Conservation (phyloP, 2,797 vertebrate genomes). For the Linurgus olivaceus region DNA sequence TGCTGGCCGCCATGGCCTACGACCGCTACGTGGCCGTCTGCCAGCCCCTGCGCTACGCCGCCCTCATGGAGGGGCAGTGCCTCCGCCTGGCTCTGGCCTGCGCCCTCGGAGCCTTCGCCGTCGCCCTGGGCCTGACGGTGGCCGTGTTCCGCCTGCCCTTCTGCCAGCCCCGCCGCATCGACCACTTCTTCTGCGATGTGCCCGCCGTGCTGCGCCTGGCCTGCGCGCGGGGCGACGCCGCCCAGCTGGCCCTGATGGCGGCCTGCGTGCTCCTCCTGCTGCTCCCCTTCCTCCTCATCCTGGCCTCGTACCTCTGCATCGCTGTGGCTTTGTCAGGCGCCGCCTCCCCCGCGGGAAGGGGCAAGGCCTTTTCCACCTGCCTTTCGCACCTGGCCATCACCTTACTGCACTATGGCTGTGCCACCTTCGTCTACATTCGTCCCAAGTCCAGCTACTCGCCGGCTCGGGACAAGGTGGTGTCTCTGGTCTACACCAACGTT, state of each 20-base stretch:
- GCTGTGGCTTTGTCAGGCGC: neutral
- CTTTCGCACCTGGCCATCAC: constrained; percentile 55
- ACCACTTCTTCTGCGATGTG: constrained; percentile 71
- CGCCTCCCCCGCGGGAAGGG: neutral
- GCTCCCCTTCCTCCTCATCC: constrained; percentile 67
- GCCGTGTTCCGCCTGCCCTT: constrained; percentile 70
- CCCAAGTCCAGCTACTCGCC: constrained; percentile 70
- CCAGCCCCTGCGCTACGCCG: neutral
- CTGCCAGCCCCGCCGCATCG: constrained; percentile 33
- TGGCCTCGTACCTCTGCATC: constrained; percentile 58
- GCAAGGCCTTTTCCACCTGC: constrained; percentile 66
- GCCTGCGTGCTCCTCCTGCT: constrained; percentile 65
- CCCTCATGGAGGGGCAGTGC: constrained; percentile 38
- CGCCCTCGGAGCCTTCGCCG: constrained; percentile 27
- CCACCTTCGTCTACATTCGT: constrained; percentile 68
- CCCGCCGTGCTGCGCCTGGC: constrained; percentile 56
- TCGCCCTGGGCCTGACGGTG: constrained; percentile 50
- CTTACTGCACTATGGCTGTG: constrained; percentile 70
- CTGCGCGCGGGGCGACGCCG: constrained; percentile 21
- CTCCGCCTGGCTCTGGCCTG: constrained; percentile 39
- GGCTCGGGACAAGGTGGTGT: constrained; percentile 57
- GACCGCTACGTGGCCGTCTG: constrained; percentile 23
- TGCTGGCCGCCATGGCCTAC: constrained; percentile 48
- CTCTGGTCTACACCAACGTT: constrained; percentile 72
- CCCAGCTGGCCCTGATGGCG: constrained; percentile 64